Percentiles rank a stretch among this genome's conserved stretches.
Conservation (phyloP, 1,140 invertebrate species). For the Micrasema longulum region DNA sequence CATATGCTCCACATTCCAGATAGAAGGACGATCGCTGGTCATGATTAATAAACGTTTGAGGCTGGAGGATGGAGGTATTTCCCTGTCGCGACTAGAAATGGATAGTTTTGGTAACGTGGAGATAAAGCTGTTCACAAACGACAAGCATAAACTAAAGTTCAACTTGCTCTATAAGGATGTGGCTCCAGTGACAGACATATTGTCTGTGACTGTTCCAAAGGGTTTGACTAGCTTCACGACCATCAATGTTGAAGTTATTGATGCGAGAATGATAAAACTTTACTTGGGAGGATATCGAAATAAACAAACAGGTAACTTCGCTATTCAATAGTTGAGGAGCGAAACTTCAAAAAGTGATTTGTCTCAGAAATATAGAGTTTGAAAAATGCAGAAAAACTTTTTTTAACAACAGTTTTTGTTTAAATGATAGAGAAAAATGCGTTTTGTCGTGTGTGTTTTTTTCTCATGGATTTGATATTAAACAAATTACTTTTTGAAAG, state of each 20-base stretch:
- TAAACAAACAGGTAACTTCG: constrained; percentile 62
- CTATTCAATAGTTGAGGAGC: no score
- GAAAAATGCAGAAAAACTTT: no score
- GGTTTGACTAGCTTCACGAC: constrained; percentile 63
- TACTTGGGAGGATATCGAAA: constrained; percentile 74
- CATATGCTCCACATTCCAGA: constrained; percentile 61
- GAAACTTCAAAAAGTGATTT: no score
- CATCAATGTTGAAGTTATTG: constrained; percentile 72
- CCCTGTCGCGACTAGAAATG: constrained; percentile 63
- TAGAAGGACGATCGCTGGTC: constrained; percentile 60
- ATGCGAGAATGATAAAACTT: constrained; percentile 70
- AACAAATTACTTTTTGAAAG: no score
- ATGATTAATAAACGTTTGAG: constrained; percentile 59
- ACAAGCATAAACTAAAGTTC: constrained; percentile 61
- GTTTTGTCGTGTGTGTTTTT: no score
- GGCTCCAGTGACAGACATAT: constrained; percentile 65
- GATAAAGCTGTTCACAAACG: constrained; percentile 63
- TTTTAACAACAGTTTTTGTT: no score
- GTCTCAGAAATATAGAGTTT: no score
- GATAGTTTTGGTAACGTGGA: constrained; percentile 66
- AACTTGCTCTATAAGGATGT: constrained; percentile 64
- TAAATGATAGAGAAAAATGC: no score
- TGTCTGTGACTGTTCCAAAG: constrained; percentile 66
- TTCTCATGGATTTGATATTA: no score
- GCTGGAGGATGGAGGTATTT: constrained; percentile 61